Conservation (phyloP, 2,113 vertebrate species). For the Cryptotis parvus region DNA sequence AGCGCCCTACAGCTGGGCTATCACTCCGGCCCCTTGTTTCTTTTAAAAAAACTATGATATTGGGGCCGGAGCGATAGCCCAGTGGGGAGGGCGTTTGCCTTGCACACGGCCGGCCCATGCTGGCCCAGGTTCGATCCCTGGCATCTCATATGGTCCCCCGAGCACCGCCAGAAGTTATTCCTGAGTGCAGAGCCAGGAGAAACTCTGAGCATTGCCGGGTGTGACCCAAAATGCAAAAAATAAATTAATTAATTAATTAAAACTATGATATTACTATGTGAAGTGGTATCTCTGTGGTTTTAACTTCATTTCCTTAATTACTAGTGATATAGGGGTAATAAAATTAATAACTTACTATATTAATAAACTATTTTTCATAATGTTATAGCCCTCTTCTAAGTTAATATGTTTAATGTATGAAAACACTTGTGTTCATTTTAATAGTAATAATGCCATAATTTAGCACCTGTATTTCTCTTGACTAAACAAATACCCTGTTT, state of each 20-base stretch:
- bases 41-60: not conserved
- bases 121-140: too few species aligned
- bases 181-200: too few species aligned
- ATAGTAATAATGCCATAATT: not conserved
- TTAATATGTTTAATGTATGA: conserved; percentile 11
- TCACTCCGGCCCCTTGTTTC: too few species aligned
- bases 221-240: too few species aligned
- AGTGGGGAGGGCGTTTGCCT: too few species aligned
- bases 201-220: too few species aligned
- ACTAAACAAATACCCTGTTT: conserved; percentile 10
- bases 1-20: too few species aligned
- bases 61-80: too few species aligned
- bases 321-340: not conserved
- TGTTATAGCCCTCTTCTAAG: not conserved
- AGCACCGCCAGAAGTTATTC: too few species aligned
- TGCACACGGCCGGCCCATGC: too few species aligned
- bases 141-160: too few species aligned
- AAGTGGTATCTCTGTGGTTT: not conserved
- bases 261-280: not conserved
- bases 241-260: too few species aligned
- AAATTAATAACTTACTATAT: not conserved
- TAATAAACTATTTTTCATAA: not conserved
- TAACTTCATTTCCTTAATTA: not conserved
- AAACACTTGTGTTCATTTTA: not conserved
- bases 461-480: not conserved